These are phyloP conservation scores for Drosophila setifemur DNA, from an alignment of 1,140 invertebrate species.

Conservation along the genomic window DNA sequence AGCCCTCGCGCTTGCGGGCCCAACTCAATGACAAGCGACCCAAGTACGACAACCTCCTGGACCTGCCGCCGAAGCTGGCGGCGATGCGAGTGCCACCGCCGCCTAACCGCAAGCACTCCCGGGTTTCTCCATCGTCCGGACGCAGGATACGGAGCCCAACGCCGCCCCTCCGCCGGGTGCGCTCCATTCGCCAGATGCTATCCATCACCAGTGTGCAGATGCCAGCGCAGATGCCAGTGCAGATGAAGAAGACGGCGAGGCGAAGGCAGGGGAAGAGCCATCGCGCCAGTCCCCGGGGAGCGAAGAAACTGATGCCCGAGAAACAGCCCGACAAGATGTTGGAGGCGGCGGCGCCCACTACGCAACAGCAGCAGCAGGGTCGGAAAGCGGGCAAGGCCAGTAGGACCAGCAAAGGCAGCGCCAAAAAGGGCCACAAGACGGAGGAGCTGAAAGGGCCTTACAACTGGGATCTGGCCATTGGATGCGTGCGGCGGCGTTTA, in stretches of 20 bases:
- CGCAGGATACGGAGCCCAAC: neutral
- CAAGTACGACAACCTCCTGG: conserved; percentile 47
- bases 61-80: conserved; percentile 9
- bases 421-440: too few species aligned
- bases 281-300: neutral
- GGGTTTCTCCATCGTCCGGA: neutral
- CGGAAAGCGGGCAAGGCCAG: neutral
- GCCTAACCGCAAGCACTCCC: neutral
- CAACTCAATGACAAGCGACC: conserved; percentile 22
- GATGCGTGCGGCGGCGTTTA: neutral
- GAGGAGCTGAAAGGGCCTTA: neutral
- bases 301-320: too few species aligned
- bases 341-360: too few species aligned
- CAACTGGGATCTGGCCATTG: conserved; percentile 4
- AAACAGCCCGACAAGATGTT: too few species aligned
- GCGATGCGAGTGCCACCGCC: neutral
- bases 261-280: neutral
- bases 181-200: neutral
- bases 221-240: too few species aligned
- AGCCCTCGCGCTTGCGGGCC: neutral
- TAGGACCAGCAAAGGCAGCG: neutral
- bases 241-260: neutral
- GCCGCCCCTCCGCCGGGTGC: neutral
- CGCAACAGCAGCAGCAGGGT: neutral
- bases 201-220: neutral